Evolutionary conservation across 2,888 invertebrate species (phyloP), one percentile per base, ranked within the genome.

Genomic region (Cryptocephalus moraei): DNA sequence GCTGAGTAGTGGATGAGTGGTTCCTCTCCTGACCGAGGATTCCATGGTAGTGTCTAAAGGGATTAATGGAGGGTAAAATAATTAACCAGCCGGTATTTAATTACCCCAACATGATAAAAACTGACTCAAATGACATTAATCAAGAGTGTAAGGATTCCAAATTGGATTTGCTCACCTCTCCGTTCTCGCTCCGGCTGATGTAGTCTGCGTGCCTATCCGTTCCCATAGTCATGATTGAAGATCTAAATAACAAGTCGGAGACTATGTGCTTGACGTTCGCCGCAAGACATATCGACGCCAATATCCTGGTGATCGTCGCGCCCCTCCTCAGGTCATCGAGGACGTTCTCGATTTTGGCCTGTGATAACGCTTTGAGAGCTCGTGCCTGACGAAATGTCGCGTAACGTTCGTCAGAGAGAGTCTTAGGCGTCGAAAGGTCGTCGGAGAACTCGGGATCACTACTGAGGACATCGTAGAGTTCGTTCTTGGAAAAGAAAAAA

Each of bases 231-330:
- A 78, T 70, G 39, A 87, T 71, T 0, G 80, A 77, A 59, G 79
- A 82, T 8, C 77, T 72, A 62, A 84, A 84, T 73, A 87, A 77
- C 8, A 78, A 74, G 63, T 53, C 48, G 0, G 82, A 80, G 1
- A 86, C 68, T 0, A 78, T 78, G 43, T 78, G 68, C 69, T 86
- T 87, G 0, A 86, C 78, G 4, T 80, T 76, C 12, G 82, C 65
- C 4, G 80, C 77, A 33, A 80, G 78, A 61, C 82, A 76, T 57
- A 77, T 77, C 63, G 76, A 76, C 57, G 78, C 78, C 56, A 79
- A 62, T 0, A 77, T 75, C 60, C 79, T 77, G 0, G 70, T 61
- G 50, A 75, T 72, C 1, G 77, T 74, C 55, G 74, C 66, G 12
- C 53, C 49, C 8, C 51, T 47, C 50, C 67, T 73, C 0, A 81